phyloP scores from a whole-genome alignment of 2,797 vertebrate genomes.

The Stomatorhinus walkeri region DNA sequence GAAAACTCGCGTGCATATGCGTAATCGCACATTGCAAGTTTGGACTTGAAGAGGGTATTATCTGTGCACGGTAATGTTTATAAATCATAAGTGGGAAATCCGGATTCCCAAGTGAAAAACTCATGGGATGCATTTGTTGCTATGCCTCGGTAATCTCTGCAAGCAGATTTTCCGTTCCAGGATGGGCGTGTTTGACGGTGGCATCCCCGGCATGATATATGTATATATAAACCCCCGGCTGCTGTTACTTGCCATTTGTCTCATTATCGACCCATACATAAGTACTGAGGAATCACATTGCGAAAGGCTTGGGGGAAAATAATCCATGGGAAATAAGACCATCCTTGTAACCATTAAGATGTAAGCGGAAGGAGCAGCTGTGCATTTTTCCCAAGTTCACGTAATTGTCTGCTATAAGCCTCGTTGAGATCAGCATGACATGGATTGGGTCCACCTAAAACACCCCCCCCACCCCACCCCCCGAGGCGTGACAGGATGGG shows the following conservation, averaged over 20 bases:
- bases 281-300: background rate
- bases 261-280: background rate
- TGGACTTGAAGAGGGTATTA: slow-evolving; percentile 25
- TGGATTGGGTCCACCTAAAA: background rate
- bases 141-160: background rate
- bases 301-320: background rate
- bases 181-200: slow-evolving; percentile 23
- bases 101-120: slow-evolving; percentile 49
- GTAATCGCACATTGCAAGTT: background rate
- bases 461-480: background rate
- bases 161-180: slow-evolving; percentile 39
- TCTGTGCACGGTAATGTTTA: slow-evolving; percentile 38
- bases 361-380: background rate
- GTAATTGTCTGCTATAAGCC: background rate
- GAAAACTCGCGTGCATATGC: background rate
- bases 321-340: background rate
- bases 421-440: background rate
- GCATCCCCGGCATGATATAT: slow-evolving; percentile 12
- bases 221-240: slow-evolving; percentile 46
- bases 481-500: background rate
- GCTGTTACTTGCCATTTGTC: slow-evolving; percentile 38
- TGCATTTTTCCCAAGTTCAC: background rate
- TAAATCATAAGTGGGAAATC: slow-evolving; percentile 52
- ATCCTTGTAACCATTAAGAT: background rate
- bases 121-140: slow-evolving; percentile 26